Evolutionary conservation across 1,140 invertebrate species (phyloP), one percentile per base, ranked within the genome.

Genomic region (Tetragnatha versicolor): DNA sequence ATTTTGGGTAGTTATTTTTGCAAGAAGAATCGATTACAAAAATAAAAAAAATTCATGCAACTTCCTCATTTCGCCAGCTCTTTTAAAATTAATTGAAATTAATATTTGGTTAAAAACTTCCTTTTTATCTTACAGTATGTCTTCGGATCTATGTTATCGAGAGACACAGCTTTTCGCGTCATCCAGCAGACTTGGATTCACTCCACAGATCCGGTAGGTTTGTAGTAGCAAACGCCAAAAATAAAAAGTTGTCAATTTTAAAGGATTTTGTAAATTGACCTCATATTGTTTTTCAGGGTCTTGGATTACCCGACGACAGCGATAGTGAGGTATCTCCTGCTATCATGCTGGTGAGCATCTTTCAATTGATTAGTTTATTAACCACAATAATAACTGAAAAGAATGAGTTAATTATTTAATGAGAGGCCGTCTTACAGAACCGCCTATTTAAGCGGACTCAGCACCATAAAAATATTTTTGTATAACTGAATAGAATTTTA

Each of bases 111-210:
- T n/a, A n/a, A n/a, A n/a, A n/a, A n/a, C n/a, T n/a, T n/a, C n/a
- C 14, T 33, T 31, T 55, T 35, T 42, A 29, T 42, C 3, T 60
- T 79, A 0, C 17, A 79, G 63, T 79, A 45, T 47, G 42, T 79
- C 22, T 79, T 79, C 39, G 76, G 63, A n/a, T 79, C 76, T 5
- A 47, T 79, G 63, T 10, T 79, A 39, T 79, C 63, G 12, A 68
- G 76, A 31, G 76, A 79, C 47, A 66, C 63, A 6, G 76, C 76
- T 31, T 79, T 68, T 25, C 37, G 76, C 29, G 65, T 79, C 47
- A 79, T 79, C 45, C 76, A 79, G 47, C 76, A 79, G 31, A 79
- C 51, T n/a, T 79, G 76, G 76, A 79, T 79, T 33, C 63, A 60
- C 3, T 79, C 76, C 3, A 79, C 76, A 3, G 76, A 79, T 47